These are phyloP conservation scores for Cremastinae sp. DNA, from an alignment of 2,888 invertebrate genomes.

Conservation along the genomic window DNA sequence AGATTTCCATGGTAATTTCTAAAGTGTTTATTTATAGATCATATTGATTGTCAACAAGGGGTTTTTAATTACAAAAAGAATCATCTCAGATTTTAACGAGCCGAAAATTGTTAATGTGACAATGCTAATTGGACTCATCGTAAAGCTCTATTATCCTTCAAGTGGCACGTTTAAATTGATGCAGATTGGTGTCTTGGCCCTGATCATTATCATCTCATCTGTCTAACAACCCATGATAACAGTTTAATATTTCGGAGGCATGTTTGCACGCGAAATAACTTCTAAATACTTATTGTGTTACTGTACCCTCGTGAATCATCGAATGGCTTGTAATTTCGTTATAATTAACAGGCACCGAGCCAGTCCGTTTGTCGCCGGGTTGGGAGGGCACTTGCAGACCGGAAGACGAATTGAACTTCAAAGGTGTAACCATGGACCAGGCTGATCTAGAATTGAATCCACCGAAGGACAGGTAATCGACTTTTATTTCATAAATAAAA, in stretches of 20 bases:
- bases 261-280: constrained; percentile 11
- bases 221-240: background rate
- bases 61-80: constrained; percentile 4
- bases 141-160: constrained; percentile 16
- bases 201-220: constrained; percentile 1
- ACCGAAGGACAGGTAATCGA: constrained; percentile 85
- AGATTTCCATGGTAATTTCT: constrained; percentile 47
- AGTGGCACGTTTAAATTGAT: constrained; percentile 36
- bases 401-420: constrained; percentile 91
- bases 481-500: constrained; percentile 9
- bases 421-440: constrained; percentile 86
- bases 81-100: constrained; percentile 7
- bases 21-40: constrained; percentile 21
- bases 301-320: background rate
- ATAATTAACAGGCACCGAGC: constrained; percentile 83
- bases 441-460: constrained; percentile 87
- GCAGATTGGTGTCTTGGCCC: constrained; percentile 23
- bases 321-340: background rate
- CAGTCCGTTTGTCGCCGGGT: constrained; percentile 91
- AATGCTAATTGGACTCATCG: constrained; percentile 32
- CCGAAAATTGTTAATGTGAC: background rate
- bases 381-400: constrained; percentile 93
- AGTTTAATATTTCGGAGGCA: background rate
- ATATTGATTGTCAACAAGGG: constrained; percentile 21
- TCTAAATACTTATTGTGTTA: background rate